Evolutionary conservation across 2,888 invertebrate species (phyloP).

Genomic region (Himalopsyche tibetana): DNA sequence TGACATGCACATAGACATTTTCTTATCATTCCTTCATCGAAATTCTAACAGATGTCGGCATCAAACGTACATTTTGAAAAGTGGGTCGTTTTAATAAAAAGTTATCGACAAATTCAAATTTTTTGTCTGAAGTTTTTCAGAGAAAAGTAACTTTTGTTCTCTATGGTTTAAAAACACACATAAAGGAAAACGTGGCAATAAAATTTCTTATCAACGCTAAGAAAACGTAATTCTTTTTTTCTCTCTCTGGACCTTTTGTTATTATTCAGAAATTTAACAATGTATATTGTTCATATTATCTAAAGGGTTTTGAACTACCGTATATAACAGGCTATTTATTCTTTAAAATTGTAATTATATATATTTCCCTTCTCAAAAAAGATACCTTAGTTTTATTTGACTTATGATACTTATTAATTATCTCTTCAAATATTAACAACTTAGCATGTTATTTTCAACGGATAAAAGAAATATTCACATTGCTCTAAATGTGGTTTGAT

Average conservation of each 20-base stretch:
- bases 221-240: not conserved
- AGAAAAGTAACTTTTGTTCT: constrained; percentile 18
- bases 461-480: too few species aligned
- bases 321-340: too few species aligned
- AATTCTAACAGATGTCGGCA: constrained; percentile 34
- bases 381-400: too few species aligned
- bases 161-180: constrained; percentile 23
- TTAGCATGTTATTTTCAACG: too few species aligned
- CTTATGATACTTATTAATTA: too few species aligned
- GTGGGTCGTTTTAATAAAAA: constrained; percentile 34
- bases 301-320: too few species aligned
- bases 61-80: constrained; percentile 34
- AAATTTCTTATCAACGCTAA: not conserved
- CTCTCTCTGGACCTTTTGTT: not conserved
- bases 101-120: constrained; percentile 34
- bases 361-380: too few species aligned
- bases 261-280: not conserved
- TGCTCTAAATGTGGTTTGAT: too few species aligned
- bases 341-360: too few species aligned
- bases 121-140: constrained; percentile 6
- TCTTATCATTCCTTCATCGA: constrained; percentile 14
- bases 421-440: too few species aligned
- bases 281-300: not conserved
- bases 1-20: not conserved
- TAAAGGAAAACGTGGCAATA: constrained; percentile 4